Base-by-base conservation (phyloP, 2,888 invertebrate genomes). In the Platypus cylindrus region DNA sequence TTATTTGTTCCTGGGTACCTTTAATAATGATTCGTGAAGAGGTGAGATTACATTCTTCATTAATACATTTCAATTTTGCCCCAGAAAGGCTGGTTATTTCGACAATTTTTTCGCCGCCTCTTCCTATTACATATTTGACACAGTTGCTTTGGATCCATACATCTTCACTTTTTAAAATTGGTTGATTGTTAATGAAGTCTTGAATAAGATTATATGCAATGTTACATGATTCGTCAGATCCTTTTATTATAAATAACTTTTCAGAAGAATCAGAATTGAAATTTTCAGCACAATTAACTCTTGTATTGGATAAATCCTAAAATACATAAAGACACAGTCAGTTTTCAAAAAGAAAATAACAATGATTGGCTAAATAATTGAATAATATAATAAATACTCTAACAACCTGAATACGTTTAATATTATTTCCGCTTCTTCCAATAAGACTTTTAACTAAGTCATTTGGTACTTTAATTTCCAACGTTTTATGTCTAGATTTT, bases 361-460 rank as follows among this genome's bases (percentile, higher is more conserved):
- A n/a, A n/a, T n/a, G n/a, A n/a, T n/a, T 20, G 20, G 9, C 9
- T n/a, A n/a, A 20, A 20, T 20, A 20, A 7, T 11, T n/a, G 12
- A 11, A 24, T 12, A 24, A 7, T 11, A 24, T 7, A 32, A 14
- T 12, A 11, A 35, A n/a, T 8, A 22, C n/a, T 18, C 16, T 17
- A 9, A 25, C 13, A 34, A 71, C 69, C 57, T 89, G 78, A 41
- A 91, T 73, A 37, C 73, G 67, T 57, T 79, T 80, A 30, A 90
- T 73, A 50, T 75, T 77, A n/a, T 68, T 63, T 4, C 90, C 89
- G 48, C 71, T 73, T 46, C 82, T 70, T 22, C 90, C 83, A 49
- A 82, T 78, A 36, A 83, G 60, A 34, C 70, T 65, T 5, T 78
- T 71, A 12, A 79, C 71, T 49, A 71, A 66, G 35, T 73, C 70